Percentiles rank a stretch among this genome's conserved stretches.
phyloP scores from a whole-genome alignment of 2,888 invertebrate genomes.

The Epicampocera succincta region DNA sequence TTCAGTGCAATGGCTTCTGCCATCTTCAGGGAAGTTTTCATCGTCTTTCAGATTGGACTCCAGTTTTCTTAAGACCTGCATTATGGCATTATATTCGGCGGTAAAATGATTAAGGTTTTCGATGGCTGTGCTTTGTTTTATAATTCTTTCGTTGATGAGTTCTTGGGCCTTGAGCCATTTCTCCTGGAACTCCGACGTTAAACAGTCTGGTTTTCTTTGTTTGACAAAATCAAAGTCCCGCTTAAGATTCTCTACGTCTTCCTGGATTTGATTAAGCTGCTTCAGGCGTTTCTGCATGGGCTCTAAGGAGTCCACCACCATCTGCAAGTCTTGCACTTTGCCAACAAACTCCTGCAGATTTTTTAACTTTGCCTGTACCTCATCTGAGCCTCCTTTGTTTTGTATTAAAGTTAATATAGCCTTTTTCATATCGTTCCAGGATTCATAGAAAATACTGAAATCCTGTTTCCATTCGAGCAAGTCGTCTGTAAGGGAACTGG shows the following conservation, averaged over 20 bases:
- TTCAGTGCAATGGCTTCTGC: slow-evolving; percentile 6
- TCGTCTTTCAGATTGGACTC: slow-evolving; percentile 66
- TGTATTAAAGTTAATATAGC: slow-evolving; percentile 78
- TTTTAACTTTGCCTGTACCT: slow-evolving; percentile 74
- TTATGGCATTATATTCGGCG: slow-evolving; percentile 79
- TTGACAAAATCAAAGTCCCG: slow-evolving; percentile 74
- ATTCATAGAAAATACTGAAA: slow-evolving; percentile 80
- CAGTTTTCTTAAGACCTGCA: slow-evolving; percentile 74
- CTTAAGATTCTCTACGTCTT: slow-evolving; percentile 75
- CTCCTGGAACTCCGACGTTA: slow-evolving; percentile 75
- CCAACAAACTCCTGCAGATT: slow-evolving; percentile 74
- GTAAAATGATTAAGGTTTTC: slow-evolving; percentile 81
- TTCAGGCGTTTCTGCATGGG: slow-evolving; percentile 79
- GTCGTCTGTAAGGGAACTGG: slow-evolving; percentile 75
- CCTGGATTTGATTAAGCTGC: slow-evolving; percentile 76
- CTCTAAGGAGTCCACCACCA: slow-evolving; percentile 76
- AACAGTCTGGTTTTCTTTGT: slow-evolving; percentile 69
- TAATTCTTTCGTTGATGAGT: slow-evolving; percentile 78
- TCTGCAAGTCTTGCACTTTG: slow-evolving; percentile 73
- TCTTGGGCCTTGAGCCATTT: slow-evolving; percentile 79
- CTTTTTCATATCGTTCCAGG: slow-evolving; percentile 81
- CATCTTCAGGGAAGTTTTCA: slow-evolving; percentile 44
- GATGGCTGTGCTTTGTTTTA: slow-evolving; percentile 81
- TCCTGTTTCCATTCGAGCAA: slow-evolving; percentile 80
- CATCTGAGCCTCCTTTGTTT: slow-evolving; percentile 83